Percentiles rank a stretch among this genome's conserved stretches.
phyloP scores from a whole-genome alignment of 2,888 invertebrate species.

The Cephus rjabovi region DNA sequence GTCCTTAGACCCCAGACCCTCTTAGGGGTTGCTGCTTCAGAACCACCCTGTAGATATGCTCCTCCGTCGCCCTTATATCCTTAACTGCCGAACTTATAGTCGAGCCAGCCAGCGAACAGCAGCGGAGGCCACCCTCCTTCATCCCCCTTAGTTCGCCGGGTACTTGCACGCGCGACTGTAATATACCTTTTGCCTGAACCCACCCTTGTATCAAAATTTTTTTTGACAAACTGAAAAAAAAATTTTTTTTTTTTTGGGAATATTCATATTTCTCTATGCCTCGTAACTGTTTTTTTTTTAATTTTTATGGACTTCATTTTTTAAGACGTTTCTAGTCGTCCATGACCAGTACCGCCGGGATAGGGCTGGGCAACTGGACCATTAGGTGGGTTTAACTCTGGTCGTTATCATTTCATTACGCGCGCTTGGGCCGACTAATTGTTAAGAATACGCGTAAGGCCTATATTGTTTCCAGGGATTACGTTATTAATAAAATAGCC shows the following conservation, averaged over 20 bases:
- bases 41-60: neutral
- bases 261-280: neutral
- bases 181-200: neutral
- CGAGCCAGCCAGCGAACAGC: slow-evolving; percentile 6
- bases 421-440: slow-evolving; percentile 53
- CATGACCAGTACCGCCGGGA: neutral
- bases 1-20: slow-evolving; percentile 46
- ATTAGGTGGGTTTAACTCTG: neutral
- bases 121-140: neutral
- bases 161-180: neutral
- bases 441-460: slow-evolving; percentile 46
- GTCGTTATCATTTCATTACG: slow-evolving; percentile 57
- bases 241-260: neutral
- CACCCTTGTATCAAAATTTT: neutral
- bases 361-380: neutral
- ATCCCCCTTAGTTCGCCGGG: neutral
- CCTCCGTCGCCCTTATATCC: slow-evolving; percentile 45
- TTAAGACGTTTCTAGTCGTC: neutral
- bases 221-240: neutral
- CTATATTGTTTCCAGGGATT: slow-evolving; percentile 52
- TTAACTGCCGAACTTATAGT: slow-evolving; percentile 60
- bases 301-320: neutral
- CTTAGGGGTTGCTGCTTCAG: slow-evolving; percentile 39
- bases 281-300: too few relatives aligned
- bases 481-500: slow-evolving; percentile 60